Base-by-base conservation (phyloP, 2,888 invertebrate genomes). In the Ochropacha duplaris region DNA sequence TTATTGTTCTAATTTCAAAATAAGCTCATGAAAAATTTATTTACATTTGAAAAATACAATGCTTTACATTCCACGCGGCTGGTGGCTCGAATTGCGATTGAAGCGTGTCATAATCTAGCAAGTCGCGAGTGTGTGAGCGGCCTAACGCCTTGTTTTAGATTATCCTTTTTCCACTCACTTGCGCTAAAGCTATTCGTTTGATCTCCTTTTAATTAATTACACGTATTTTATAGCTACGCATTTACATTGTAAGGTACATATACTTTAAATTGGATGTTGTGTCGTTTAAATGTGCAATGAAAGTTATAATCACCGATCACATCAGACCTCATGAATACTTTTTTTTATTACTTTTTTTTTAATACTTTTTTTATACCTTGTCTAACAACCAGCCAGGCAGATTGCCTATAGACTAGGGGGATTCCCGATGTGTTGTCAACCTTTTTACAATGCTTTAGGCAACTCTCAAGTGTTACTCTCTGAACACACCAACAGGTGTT, bases 151-250 rank as follows among this genome's bases (percentile, higher is more conserved):
- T 61, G 52, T 61, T 63, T 60, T 57, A 66, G 70, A 70, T 72
- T 61, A 65, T 56, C 71, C 65, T 65, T 69, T 65, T 72, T 69
- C 71, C 69, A 49, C 60, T 61, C 54, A 54, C 64, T 58, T 68
- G 72, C 61, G 49, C 59, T 31, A 31, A 31, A 65, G 62, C 55
- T 26, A 66, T 64, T 65, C 64, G 63, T 72, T 72, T 72, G 72
- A 72, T 69, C 72, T 59, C 52, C 16, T 54, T 55, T 66, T 64
- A 60, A 69, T 66, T 68, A 71, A 66, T 68, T 63, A 62, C 51
- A 60, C 60, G 56, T 49, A 49, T 31, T 31, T 31, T 31, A 31
- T 19, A 49, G 28, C 11, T 26, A 24, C 39, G 24, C 11, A 31
- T 26, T n/a, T 36, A n/a, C 36, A 12, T 28, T 28, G 8, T 5